A percentile compares a stretch with the other conserved stretches of the same genome.
phyloP scores from a whole-genome alignment of 2,888 invertebrate species.

The Spodoptera picta region DNA sequence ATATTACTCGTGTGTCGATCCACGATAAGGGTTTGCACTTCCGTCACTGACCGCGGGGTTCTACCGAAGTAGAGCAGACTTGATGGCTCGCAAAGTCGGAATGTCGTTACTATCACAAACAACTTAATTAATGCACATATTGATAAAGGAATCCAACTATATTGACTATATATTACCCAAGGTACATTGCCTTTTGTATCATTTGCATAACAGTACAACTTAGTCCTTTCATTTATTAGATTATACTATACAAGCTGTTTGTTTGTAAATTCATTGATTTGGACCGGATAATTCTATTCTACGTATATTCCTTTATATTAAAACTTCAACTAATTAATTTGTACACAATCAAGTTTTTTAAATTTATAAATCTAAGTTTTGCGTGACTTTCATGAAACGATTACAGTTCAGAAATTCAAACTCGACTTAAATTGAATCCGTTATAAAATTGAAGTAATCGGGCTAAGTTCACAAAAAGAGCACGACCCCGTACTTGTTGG shows the following conservation, averaged over 20 bases:
- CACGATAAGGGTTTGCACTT: slow-evolving; percentile 79
- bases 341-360: too few species aligned
- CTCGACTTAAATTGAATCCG: slow-evolving; percentile 32
- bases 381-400: background rate
- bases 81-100: slow-evolving; percentile 36
- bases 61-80: slow-evolving; percentile 62
- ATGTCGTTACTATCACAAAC: slow-evolving; percentile 28
- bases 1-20: slow-evolving; percentile 72
- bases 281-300: too few species aligned
- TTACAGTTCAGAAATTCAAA: slow-evolving; percentile 12
- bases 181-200: slow-evolving; percentile 18
- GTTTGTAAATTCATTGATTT: too few species aligned
- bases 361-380: background rate
- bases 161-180: slow-evolving; percentile 23
- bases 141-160: slow-evolving; percentile 26
- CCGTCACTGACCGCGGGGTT: slow-evolving; percentile 67
- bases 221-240: slow-evolving; percentile 19
- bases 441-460: slow-evolving; percentile 48
- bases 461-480: slow-evolving; percentile 40
- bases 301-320: too few species aligned
- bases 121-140: slow-evolving; percentile 27
- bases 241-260: slow-evolving; percentile 1
- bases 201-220: slow-evolving; percentile 22
- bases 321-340: too few species aligned
- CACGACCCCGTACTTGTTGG: slow-evolving; percentile 32